Conservation (phyloP, 2,113 vertebrate genomes). For the Theristicus caerulescens region DNA sequence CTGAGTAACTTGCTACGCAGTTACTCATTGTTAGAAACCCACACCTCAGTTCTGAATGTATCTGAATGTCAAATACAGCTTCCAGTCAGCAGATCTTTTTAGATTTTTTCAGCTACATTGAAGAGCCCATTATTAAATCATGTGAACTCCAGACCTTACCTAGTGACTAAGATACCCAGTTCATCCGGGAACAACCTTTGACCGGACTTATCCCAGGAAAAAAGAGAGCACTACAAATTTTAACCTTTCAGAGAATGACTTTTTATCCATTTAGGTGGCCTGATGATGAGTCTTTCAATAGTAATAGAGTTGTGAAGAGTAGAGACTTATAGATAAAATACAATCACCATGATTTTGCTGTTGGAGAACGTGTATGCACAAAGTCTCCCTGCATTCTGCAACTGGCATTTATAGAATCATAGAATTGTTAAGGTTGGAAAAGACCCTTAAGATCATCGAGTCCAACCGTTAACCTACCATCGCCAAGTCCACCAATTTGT, state of each 20-base stretch:
- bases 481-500: not conserved
- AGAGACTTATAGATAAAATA: not conserved
- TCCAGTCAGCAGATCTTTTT: not conserved
- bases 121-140: constrained; percentile 2
- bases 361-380: not conserved
- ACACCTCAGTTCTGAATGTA: not conserved
- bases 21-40: not conserved
- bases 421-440: no score
- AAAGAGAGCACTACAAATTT: not conserved
- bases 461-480: no score
- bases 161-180: not conserved
- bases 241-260: not conserved
- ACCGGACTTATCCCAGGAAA: not conserved
- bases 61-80: not conserved
- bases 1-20: not conserved
- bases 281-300: not conserved
- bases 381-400: not conserved
- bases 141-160: not conserved
- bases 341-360: not conserved
- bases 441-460: no score
- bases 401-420: not conserved
- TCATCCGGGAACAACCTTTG: not conserved
- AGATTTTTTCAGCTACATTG: not conserved
- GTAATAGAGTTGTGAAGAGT: not conserved
- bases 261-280: not conserved